Base-by-base conservation (phyloP, 2,888 invertebrate genomes). In the Ornithoptera priamus region DNA sequence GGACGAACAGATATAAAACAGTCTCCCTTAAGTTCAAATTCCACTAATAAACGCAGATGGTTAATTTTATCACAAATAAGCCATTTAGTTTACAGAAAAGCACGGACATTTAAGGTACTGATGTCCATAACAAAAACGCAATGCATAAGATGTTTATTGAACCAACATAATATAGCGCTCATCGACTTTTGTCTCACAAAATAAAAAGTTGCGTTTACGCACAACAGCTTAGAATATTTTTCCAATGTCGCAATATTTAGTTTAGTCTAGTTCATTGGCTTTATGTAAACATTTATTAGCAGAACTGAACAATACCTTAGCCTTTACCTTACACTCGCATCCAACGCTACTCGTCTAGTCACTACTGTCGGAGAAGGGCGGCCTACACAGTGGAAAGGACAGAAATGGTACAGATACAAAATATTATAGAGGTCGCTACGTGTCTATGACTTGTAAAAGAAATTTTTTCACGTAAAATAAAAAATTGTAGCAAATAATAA, bases 311-410 rank as follows among this genome's bases (percentile, higher is more conserved):
- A 65, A 57, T 72, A 66, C 62, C 64, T 62, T 39, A 68, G 68
- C 65, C 67, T 69, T 76, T 81, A 80, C 81, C 81, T 80, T 75
- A 59, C 67, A 20, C 42, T 65, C 58, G 59, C 36, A 62, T 30
- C 46, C 65, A 61, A 70, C 65, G 60, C 70, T 60, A 64, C 64
- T 18, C 64, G 20, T 20, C 71, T 76, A 80, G 71, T 82, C 81
- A 72, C 76, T 78, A 72, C 76, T 78, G 57, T 79, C 80, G 12
- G 79, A 75, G 70, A 76, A 69, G 66, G 77, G 74, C 22, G 79
- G 77, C 78, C 80, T 82, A 78, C 62, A 75, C 24, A 20, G 17
- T 18, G 57, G 20, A 57, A 20, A 57, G 57, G 57, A 57, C 57
- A 57, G 57, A 57, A 6, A 50, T 39, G 39, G 39, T 50, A 50